Conservation (phyloP, 2,113 vertebrate genomes). For the Empidonax traillii region DNA sequence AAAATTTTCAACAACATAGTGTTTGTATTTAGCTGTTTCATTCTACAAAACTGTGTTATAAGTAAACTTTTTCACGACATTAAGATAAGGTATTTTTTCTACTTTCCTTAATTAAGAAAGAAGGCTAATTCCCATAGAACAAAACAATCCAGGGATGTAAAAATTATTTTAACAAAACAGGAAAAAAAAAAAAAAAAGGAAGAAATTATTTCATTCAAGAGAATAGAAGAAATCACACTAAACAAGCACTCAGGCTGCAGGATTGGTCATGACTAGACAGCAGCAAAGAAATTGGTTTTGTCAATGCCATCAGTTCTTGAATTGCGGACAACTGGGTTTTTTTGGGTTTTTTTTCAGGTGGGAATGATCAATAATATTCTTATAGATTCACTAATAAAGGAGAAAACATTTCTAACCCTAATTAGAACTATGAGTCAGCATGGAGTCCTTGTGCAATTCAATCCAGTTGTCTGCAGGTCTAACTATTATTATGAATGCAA, state of each 20-base stretch:
- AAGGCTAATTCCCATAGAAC: neutral
- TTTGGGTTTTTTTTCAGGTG: neutral
- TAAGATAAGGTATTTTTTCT: neutral
- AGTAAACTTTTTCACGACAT: neutral
- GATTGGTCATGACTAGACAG: neutral
- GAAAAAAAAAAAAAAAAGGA: neutral
- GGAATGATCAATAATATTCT: neutral
- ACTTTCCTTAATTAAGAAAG: neutral
- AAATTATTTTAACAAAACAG: accelerated
- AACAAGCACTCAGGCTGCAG: neutral
- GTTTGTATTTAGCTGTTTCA: neutral
- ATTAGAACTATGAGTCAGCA: neutral
- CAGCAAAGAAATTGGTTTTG: neutral
- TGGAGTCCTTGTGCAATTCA: neutral
- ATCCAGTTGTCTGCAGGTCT: neutral
- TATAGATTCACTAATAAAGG: neutral
- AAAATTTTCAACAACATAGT: neutral
- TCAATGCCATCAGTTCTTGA: neutral
- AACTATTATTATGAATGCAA: neutral
- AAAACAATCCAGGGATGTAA: neutral
- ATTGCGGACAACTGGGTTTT: neutral
- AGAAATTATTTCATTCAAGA: neutral
- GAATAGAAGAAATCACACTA: neutral
- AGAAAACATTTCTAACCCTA: neutral
- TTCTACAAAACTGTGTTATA: neutral